phyloP scores from a whole-genome alignment of 2,888 invertebrate species.

The Erebia palarica region DNA sequence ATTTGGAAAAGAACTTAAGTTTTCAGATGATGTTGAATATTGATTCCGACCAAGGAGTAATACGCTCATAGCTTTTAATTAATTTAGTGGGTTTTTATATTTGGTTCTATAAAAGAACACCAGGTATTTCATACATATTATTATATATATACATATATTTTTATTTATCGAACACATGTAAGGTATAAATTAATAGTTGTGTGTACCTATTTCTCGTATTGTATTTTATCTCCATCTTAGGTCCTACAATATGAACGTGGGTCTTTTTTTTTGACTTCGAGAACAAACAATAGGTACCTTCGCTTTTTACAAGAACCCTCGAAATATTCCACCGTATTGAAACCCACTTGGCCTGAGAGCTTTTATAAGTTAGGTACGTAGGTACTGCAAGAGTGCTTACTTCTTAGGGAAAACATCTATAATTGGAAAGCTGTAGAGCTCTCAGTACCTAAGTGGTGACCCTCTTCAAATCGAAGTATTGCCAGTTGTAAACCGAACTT shows the following conservation, averaged over 20 bases:
- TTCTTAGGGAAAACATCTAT: slow-evolving; percentile 67
- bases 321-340: slow-evolving; percentile 9
- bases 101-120: no score
- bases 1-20: not conserved
- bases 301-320: slow-evolving; percentile 7
- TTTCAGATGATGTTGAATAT: not conserved
- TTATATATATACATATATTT: no score
- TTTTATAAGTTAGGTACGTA: slow-evolving; percentile 45
- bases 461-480: slow-evolving; percentile 60
- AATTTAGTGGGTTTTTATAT: no score
- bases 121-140: no score
- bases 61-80: no score
- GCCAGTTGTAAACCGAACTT: slow-evolving; percentile 48
- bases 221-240: not conserved
- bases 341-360: slow-evolving; percentile 34
- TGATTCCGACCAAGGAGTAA: no score
- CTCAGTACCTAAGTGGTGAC: slow-evolving; percentile 63
- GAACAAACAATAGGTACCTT: not conserved
- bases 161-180: no score
- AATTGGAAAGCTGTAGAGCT: slow-evolving; percentile 71
- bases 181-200: no score
- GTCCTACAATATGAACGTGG: not conserved
- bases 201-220: no score
- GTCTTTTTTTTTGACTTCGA: not conserved
- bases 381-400: slow-evolving; percentile 50